Evolutionary conservation across 2,113 vertebrate genomes (phyloP).

Genomic region (Tachycineta bicolor): DNA sequence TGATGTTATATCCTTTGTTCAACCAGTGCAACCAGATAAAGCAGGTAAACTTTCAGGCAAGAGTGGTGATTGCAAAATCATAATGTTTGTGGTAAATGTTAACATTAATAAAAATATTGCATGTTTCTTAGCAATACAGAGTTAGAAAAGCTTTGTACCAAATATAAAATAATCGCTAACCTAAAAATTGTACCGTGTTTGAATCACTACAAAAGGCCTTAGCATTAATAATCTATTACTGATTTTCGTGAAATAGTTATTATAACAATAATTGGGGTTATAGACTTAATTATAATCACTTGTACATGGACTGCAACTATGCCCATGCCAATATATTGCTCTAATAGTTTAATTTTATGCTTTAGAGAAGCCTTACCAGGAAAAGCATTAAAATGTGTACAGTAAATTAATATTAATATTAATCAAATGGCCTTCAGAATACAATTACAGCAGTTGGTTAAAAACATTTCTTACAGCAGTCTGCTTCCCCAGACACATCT

Average conservation of each 20-base stretch:
- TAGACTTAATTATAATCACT: not conserved
- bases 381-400: not conserved
- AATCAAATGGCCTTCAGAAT: not conserved
- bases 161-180: not conserved
- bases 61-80: not conserved
- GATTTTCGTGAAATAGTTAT: not conserved
- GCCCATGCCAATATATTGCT: not conserved
- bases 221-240: not conserved
- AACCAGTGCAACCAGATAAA: not conserved
- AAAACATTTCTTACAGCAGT: not conserved
- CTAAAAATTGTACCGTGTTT: not conserved
- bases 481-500: not conserved
- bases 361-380: not conserved
- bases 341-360: not conserved
- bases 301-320: not conserved
- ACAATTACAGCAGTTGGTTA: not conserved
- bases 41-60: not conserved
- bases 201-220: not conserved
- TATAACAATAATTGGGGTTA: not conserved
- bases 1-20: not conserved
- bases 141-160: not conserved
- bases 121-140: not conserved
- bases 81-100: not conserved
- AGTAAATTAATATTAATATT: not conserved
- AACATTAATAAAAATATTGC: not conserved